Evolutionary conservation across 2,888 invertebrate genomes (phyloP).

Genomic region (Dicyrtoma fusca): DNA sequence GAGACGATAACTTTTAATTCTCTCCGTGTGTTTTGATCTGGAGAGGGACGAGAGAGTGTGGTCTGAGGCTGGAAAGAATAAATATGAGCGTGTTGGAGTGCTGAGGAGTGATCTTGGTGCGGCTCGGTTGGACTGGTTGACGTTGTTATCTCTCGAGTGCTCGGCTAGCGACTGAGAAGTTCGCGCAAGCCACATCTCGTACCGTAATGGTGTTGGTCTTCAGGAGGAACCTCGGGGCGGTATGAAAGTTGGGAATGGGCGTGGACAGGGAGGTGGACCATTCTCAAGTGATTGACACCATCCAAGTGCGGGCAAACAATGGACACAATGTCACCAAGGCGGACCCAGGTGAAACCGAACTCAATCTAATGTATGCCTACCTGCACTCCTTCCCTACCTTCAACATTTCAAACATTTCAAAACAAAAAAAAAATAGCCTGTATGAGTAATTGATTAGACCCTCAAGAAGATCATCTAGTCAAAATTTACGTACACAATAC

Average conservation of each 20-base stretch:
- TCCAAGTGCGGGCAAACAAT: constrained; percentile 52
- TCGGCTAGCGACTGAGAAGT: constrained; percentile 55
- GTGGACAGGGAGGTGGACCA: constrained; percentile 50
- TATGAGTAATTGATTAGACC: constrained; percentile 50
- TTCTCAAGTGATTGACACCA: constrained; percentile 55
- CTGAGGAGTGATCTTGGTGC: neutral
- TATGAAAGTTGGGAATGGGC: constrained; percentile 21
- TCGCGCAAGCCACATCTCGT: constrained; percentile 56
- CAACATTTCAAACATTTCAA: constrained; percentile 45
- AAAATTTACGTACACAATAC: no score
- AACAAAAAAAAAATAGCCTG: no score
- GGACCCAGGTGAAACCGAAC: constrained; percentile 52
- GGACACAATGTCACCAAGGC: constrained; percentile 56
- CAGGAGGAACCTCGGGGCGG: constrained; percentile 28
- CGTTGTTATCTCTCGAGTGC: constrained; percentile 49
- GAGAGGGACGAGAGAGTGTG: no score
- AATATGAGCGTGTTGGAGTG: no score
- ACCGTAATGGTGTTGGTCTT: constrained; percentile 37
- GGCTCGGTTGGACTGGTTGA: constrained; percentile 17
- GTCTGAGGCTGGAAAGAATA: no score
- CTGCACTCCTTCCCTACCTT: constrained; percentile 29
- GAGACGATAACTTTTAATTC: constrained; percentile 8
- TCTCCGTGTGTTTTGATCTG: no score
- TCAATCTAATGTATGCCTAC: constrained; percentile 8
- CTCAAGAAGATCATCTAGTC: constrained; percentile 16